These are phyloP conservation scores for Druon quercuslanigerum DNA, from an alignment of 1,140 invertebrate genomes.

Conservation along the genomic window DNA sequence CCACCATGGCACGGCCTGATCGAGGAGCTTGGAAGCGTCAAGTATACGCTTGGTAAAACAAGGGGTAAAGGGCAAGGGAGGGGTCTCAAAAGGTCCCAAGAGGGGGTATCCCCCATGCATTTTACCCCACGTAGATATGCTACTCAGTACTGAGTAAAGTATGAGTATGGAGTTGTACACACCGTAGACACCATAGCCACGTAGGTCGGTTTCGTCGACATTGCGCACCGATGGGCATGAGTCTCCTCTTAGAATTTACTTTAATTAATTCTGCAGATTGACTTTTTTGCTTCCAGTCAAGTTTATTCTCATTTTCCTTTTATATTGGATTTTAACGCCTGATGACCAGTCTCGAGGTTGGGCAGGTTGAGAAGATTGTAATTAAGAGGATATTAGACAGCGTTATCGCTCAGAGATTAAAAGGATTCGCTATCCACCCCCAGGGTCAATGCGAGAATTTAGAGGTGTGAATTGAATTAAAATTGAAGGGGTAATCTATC, in stretches of 20 bases:
- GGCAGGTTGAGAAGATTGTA: slow-evolving; percentile 16
- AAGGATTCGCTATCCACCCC: background rate
- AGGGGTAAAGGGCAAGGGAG: slow-evolving; percentile 12
- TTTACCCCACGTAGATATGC: slow-evolving; percentile 1
- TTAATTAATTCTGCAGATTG: slow-evolving; percentile 28
- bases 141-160: too few species aligned
- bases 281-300: slow-evolving; percentile 22
- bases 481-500: background rate
- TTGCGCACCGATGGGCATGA: slow-evolving; percentile 17
- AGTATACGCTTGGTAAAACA: slow-evolving; percentile 11
- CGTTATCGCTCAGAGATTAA: slow-evolving; percentile 12
- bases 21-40: slow-evolving; percentile 22
- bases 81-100: slow-evolving; percentile 34
- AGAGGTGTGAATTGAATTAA: slow-evolving; percentile 1
- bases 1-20: slow-evolving; percentile 10
- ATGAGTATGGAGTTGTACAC: background rate
- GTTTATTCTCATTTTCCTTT: slow-evolving; percentile 20
- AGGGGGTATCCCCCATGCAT: slow-evolving; percentile 38
- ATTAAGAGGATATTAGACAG: slow-evolving; percentile 25
- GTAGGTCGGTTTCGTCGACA: background rate
- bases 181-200: background rate
- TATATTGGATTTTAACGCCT: slow-evolving; percentile 19
- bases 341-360: background rate
- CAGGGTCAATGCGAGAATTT: background rate
- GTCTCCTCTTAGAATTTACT: background rate